Conservation (phyloP, 37 sponge, comb jelly and placozoan genomes). For the Dysidea cf. avara region DNA sequence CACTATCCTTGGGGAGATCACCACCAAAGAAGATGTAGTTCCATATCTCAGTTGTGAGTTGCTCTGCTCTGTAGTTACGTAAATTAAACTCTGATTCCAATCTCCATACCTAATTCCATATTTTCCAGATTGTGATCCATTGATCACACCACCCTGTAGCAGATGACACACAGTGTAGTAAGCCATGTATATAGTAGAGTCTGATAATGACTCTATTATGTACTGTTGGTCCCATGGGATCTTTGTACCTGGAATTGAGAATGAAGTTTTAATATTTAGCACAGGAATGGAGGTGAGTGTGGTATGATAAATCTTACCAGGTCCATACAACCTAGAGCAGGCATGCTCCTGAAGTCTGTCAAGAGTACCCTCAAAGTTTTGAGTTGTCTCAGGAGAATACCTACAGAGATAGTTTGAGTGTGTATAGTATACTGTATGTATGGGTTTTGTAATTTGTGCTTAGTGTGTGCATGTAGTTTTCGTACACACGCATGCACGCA, state of each 20-base stretch:
- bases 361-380: constrained; percentile 86
- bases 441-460: neutral
- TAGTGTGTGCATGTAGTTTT: too few relatives aligned
- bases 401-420: too few relatives aligned
- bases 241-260: constrained; percentile 82
- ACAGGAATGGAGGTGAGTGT: neutral
- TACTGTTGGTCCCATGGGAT: constrained; percentile 97
- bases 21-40: constrained; percentile 91
- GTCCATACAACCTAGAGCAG: constrained; percentile 95
- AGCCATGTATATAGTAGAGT: constrained; percentile 99
- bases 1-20: constrained; percentile 51
- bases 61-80: constrained; percentile 71
- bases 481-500: too few relatives aligned
- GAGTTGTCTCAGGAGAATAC: constrained; percentile 82
- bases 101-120: constrained; percentile 90
- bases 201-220: constrained; percentile 96
- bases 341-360: constrained; percentile 95
- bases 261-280: too few relatives aligned
- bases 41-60: constrained; percentile 93
- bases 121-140: constrained; percentile 76
- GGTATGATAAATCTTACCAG: constrained; percentile 43
- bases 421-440: too few relatives aligned
- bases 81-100: too few relatives aligned
- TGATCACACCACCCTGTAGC: constrained; percentile 86
- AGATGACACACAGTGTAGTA: constrained; percentile 96